Evolutionary conservation across 2,888 invertebrate species (phyloP), one percentile per base, ranked within the genome.

Genomic region (Epiperipatus broadwayi): DNA sequence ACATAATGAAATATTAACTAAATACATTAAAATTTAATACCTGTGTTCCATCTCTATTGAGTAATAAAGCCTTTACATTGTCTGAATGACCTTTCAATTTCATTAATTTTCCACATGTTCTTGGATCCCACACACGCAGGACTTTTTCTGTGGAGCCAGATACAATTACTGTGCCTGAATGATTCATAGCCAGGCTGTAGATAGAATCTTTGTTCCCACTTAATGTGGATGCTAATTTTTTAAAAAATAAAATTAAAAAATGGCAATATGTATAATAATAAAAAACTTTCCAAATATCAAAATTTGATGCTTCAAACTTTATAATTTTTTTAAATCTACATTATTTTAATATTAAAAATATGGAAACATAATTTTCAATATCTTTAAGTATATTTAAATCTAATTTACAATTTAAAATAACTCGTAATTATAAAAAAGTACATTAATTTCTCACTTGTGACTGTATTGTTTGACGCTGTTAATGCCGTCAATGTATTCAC

Each of bases 101-200:
- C 78, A 87, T 89, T 41, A 81, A 68, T 54, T 93, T 80, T 49
- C 76, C 78, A 58, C 93, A 93, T 29, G 80, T 78, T 43, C 97
- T 67, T 0, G 95, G 93, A 61, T 97, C 97, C 95, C 95, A 97
- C 10, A 95, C 77, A 49, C 95, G 64, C 29, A 97, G 63, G 12
- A 87, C 80, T 63, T 87, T 89, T 54, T 91, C 91, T 3, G 91
- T 89, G 12, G 87, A 87, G 16, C 95, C 97, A 52, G 91, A 89
- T 0, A 93, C 85, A 49, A 97, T 76, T 3, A 95, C 76, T 7
- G 84, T 89, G 2, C 93, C 95, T 3, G 83, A 71, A 27, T 85
- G 83, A 61, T 95, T 95, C 89, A 95, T 95, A 19, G 93, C 93
- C 48, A 97, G 67, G 56, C 95, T 93, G 61, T 97, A 97, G 54